Evolutionary conservation across 2,113 vertebrate species (phyloP).

Genomic region (Xenotilapia flavipinnis): DNA sequence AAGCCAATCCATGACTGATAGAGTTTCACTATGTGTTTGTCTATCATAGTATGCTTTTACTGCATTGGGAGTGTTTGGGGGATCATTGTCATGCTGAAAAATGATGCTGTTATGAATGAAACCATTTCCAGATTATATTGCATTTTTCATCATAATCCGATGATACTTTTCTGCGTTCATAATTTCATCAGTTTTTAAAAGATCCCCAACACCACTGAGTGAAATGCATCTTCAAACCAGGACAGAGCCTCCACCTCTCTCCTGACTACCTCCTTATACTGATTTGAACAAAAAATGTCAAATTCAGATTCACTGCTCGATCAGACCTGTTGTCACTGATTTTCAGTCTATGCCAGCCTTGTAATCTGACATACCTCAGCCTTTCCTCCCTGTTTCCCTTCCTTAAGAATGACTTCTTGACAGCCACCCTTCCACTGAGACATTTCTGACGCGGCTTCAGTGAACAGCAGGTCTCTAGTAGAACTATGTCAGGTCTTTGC

Average conservation of each 20-base stretch:
- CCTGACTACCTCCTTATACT: background rate
- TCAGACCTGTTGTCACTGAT: background rate
- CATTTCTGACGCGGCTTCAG: background rate
- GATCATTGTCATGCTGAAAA: background rate
- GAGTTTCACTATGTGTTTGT: background rate
- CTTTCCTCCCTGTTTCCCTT: background rate
- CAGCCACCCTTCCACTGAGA: background rate
- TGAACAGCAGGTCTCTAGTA: background rate
- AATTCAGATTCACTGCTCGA: background rate
- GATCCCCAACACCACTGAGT: background rate
- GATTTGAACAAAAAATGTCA: background rate
- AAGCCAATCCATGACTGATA: background rate
- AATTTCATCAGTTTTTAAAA: background rate
- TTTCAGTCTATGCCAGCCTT: background rate
- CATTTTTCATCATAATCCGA: background rate
- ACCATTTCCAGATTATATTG: background rate
- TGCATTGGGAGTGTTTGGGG: background rate
- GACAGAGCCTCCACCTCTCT: background rate
- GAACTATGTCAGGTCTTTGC: background rate
- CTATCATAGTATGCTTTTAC: background rate
- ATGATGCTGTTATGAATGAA: background rate
- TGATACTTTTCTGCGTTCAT: background rate
- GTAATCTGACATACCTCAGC: background rate
- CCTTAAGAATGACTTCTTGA: background rate
- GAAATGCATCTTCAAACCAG: background rate